Conservation (phyloP, 2,113 vertebrate species). For the Lynx canadensis region DNA sequence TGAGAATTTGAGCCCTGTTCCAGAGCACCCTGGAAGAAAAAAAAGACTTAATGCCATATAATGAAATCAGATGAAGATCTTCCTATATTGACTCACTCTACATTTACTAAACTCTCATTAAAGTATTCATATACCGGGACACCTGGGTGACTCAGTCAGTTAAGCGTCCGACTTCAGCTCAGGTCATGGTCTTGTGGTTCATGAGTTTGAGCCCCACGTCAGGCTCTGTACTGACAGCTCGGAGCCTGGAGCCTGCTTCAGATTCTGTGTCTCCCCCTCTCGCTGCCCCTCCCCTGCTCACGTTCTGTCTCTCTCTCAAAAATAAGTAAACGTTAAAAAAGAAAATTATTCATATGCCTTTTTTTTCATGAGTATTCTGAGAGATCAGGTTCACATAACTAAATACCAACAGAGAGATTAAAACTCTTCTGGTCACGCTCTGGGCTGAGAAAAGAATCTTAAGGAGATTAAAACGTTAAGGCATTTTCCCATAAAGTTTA, state of each 20-base stretch:
- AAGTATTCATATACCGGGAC: not conserved
- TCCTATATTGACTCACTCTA: not conserved
- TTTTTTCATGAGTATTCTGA: not conserved
- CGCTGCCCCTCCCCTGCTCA: no score
- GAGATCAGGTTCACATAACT: not conserved
- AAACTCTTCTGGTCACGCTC: not conserved
- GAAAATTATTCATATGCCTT: not conserved
- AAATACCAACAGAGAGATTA: not conserved
- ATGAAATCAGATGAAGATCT: not conserved
- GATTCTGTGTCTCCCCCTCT: no score
- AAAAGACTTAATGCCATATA: not conserved
- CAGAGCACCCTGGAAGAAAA: constrained; percentile 86
- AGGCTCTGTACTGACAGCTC: no score
- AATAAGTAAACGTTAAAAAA: no score
- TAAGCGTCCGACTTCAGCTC: no score
- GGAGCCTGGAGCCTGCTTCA: no score
- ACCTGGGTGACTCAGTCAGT: no score
- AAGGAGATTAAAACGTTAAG: not conserved
- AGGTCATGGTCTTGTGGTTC: no score
- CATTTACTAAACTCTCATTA: not conserved
- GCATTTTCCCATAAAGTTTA: not conserved
- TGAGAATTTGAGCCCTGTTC: constrained; percentile 87
- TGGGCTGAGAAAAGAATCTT: not conserved
- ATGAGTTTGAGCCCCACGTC: no score
- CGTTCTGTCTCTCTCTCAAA: no score